phyloP scores from a whole-genome alignment of 53 echinoderm and acorn worm genomes.

The Antedon mediterranea region DNA sequence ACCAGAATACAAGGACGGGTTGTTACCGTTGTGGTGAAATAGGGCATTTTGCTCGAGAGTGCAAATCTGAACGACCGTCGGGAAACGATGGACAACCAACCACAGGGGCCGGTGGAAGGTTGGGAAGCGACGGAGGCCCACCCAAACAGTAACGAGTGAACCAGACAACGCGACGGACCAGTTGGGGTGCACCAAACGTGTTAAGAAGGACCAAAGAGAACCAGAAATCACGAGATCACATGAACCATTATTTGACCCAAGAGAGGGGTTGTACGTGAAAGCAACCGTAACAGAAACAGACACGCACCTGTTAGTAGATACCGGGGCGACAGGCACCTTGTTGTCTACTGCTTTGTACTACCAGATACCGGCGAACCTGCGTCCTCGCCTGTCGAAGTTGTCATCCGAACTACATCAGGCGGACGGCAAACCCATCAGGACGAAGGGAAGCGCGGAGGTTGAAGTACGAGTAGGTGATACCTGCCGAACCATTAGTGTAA shows the following conservation, averaged over 20 bases:
- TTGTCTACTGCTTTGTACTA: slow-evolving; percentile 8
- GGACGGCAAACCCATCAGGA: slow-evolving; percentile 12
- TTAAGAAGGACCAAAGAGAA: background rate
- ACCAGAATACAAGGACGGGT: background rate
- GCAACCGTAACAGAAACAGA: slow-evolving; percentile 12
- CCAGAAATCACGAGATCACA: background rate
- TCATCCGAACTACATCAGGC: slow-evolving; percentile 15
- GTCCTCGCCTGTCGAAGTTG: slow-evolving; percentile 5
- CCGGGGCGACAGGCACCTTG: slow-evolving; percentile 38
- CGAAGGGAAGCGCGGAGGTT: slow-evolving; percentile 15
- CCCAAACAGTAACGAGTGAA: too few relatives aligned
- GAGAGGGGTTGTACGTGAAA: slow-evolving; percentile 18
- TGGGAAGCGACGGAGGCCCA: background rate
- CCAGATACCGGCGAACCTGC: slow-evolving; percentile 6
- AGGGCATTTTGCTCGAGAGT: slow-evolving; percentile 5
- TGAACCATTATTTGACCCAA: background rate
- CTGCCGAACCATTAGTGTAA: background rate
- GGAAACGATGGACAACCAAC: slow-evolving; percentile 15
- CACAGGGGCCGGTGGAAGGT: slow-evolving; percentile 16
- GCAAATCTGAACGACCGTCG: background rate
- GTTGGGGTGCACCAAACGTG: too few relatives aligned
- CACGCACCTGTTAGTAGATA: slow-evolving; percentile 29
- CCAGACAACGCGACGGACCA: too few relatives aligned
- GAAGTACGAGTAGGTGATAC: slow-evolving; percentile 14
- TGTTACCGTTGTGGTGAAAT: slow-evolving; percentile 3